phyloP scores from a whole-genome alignment of 2,113 vertebrate genomes.

The Podilymbus podiceps region DNA sequence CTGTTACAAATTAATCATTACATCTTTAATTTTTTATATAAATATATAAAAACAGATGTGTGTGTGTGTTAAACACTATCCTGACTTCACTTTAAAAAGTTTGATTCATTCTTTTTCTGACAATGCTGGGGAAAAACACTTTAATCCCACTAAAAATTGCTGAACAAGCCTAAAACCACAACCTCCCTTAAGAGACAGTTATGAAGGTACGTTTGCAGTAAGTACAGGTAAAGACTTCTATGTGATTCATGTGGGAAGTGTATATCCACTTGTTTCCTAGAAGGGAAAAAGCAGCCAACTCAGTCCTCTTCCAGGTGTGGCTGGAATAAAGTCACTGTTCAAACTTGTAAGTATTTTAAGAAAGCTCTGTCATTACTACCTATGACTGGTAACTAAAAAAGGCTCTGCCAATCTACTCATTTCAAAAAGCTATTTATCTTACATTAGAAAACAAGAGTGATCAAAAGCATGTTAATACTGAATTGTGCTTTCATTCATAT shows the following conservation, averaged over 20 bases:
- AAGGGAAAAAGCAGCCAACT: not conserved
- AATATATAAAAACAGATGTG: not conserved
- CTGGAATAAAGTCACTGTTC: not conserved
- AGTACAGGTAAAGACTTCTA: not conserved
- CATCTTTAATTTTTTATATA: not conserved
- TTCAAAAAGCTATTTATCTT: not conserved
- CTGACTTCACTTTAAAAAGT: not conserved
- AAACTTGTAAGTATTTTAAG: not conserved
- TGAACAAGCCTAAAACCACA: not conserved
- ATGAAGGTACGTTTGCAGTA: not conserved
- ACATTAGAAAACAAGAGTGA: not conserved
- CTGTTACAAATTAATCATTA: not conserved
- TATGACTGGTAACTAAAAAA: not conserved
- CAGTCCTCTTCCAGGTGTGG: not conserved
- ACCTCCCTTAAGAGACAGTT: not conserved
- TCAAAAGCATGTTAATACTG: not conserved
- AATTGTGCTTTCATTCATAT: not conserved
- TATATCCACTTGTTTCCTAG: not conserved
- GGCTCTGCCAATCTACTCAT: not conserved
- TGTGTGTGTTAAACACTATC: not conserved
- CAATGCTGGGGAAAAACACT: not conserved
- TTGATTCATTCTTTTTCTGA: not conserved
- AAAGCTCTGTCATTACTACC: not conserved
- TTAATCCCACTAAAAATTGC: not conserved
- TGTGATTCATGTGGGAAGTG: accelerated